These are phyloP conservation scores for Mesochorus sp. DNA, from an alignment of 2,888 invertebrate species.

Conservation along the genomic window DNA sequence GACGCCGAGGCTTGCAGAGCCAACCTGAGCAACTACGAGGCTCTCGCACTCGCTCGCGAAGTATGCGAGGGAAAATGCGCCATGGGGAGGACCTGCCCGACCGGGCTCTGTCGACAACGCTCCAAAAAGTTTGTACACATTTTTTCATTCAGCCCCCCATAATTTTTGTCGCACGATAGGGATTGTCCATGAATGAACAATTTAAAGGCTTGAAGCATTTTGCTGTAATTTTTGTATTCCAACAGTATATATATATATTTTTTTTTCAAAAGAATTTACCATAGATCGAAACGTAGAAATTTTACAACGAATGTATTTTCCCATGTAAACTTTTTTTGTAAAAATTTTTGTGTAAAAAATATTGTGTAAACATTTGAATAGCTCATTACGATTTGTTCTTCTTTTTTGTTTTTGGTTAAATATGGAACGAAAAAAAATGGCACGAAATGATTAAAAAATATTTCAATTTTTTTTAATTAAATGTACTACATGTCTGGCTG, in stretches of 20 bases:
- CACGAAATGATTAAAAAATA: too few relatives aligned
- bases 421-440: too few relatives aligned
- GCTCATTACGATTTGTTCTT: too few relatives aligned
- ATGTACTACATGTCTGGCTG: too few relatives aligned
- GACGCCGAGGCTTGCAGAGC: conserved; percentile 90
- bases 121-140: conserved; percentile 80
- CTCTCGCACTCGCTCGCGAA: conserved; percentile 89
- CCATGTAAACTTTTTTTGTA: too few relatives aligned
- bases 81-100: conserved; percentile 92
- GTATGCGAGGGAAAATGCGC: conserved; percentile 94
- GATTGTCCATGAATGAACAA: conserved; percentile 5
- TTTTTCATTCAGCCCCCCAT: background rate
- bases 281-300: too few relatives aligned
- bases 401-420: too few relatives aligned
- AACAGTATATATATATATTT: background rate
- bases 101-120: conserved; percentile 86
- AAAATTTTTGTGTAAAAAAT: too few relatives aligned
- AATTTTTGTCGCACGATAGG: background rate
- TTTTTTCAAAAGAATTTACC: too few relatives aligned
- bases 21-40: conserved; percentile 93
- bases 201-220: background rate
- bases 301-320: too few relatives aligned
- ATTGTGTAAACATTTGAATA: too few relatives aligned
- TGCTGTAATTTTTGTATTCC: background rate
- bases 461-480: too few relatives aligned